Conservation (phyloP, 2,888 invertebrate genomes). For the Brenthis hecate region DNA sequence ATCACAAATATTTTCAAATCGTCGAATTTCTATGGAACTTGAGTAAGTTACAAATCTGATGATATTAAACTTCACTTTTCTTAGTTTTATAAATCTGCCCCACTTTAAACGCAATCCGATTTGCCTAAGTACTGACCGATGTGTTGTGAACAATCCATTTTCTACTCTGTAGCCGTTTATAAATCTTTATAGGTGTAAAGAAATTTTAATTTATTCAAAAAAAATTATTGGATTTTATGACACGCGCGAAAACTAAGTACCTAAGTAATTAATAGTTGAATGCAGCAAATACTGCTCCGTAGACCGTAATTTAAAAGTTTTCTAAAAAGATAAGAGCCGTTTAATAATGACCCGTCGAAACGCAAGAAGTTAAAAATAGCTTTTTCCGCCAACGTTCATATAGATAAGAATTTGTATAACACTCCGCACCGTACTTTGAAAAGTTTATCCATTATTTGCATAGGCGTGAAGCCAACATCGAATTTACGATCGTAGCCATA, state of each 20-base stretch:
- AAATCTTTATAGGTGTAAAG: constrained; percentile 48
- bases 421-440: constrained; percentile 23
- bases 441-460: constrained; percentile 21
- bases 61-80: constrained; percentile 15
- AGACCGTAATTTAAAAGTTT: constrained; percentile 27
- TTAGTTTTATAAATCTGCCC: constrained; percentile 21
- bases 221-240: constrained; percentile 45
- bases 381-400: constrained; percentile 46
- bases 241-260: constrained; percentile 62
- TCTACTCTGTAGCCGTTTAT: constrained; percentile 44
- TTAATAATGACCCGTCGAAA: constrained; percentile 49
- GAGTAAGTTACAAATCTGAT: constrained; percentile 36
- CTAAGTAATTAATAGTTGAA: constrained; percentile 49
- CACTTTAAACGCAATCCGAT: constrained; percentile 10
- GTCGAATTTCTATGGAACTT: constrained; percentile 61
- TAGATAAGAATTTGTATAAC: constrained; percentile 45
- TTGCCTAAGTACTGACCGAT: constrained; percentile 39
- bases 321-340: constrained; percentile 45
- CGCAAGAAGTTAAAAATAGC: constrained; percentile 45
- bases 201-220: constrained; percentile 32
- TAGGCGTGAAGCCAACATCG: constrained; percentile 45
- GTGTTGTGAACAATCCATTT: constrained; percentile 41
- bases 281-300: constrained; percentile 23
- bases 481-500: constrained; percentile 64
- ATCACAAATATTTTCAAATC: constrained; percentile 57